These are phyloP conservation scores for Tupaia chinensis DNA, from an alignment of 2,113 vertebrate genomes.

Conservation along the genomic window DNA sequence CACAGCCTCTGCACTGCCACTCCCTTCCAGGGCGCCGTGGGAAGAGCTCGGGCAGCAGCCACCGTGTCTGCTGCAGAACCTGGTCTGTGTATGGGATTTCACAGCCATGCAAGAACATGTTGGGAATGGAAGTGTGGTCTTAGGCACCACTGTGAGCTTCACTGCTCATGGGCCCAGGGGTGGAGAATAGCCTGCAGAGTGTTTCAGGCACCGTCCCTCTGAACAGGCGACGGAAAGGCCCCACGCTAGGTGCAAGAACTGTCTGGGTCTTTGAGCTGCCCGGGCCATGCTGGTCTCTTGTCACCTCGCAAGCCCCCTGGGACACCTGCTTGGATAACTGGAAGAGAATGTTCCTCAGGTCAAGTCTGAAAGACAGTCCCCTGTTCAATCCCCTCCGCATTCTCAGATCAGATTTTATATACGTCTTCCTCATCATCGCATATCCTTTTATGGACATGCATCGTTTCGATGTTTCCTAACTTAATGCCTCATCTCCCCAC, in stretches of 20 bases:
- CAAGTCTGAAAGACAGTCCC: neutral
- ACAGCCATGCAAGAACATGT: too few relatives aligned
- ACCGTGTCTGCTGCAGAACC: too few relatives aligned
- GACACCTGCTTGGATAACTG: neutral
- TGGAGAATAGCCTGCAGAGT: neutral
- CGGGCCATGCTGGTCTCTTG: rapidly evolving
- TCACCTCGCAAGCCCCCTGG: too few relatives aligned
- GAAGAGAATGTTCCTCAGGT: too few relatives aligned
- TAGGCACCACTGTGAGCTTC: too few relatives aligned
- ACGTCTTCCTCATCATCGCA: neutral
- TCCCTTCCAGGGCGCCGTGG: too few relatives aligned
- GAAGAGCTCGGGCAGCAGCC: too few relatives aligned
- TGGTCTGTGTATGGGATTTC: too few relatives aligned
- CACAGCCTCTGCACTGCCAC: too few relatives aligned
- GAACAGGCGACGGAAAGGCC: neutral
- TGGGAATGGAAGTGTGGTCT: too few relatives aligned
- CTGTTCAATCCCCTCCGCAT: neutral
- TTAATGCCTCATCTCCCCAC: neutral
- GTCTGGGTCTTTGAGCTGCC: too few relatives aligned
- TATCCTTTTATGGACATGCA: too few relatives aligned
- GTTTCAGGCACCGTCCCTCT: neutral
- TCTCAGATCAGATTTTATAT: neutral
- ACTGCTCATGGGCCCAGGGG: rapidly evolving
- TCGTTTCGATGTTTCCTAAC: neutral
- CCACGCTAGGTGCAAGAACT: neutral